A percentile compares a stretch with the other conserved stretches of the same genome.
Evolutionary conservation across 2,113 vertebrate species (phyloP).

Genomic region (Aspidoscelis tigris): DNA sequence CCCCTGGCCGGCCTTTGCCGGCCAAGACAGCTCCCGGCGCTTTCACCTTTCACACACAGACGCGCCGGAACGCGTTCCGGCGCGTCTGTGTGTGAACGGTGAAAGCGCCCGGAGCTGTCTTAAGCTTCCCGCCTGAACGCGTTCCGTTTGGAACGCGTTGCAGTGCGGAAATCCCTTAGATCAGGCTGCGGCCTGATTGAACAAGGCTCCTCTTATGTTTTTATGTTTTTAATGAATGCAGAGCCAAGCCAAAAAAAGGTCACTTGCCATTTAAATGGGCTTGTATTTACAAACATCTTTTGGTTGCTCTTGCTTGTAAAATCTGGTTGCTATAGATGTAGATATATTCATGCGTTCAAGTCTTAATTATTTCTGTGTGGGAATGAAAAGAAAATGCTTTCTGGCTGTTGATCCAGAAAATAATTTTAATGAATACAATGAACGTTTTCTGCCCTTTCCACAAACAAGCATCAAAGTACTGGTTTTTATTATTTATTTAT

Average conservation of each 20-base stretch:
- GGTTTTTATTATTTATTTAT: not conserved
- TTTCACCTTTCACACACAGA: no score
- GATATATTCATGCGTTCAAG: not conserved
- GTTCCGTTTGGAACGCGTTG: no score
- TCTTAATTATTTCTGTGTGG: not conserved
- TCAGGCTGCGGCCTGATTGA: no score
- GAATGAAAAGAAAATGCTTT: constrained; percentile 17
- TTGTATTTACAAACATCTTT: constrained; percentile 2
- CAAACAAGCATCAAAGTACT: not conserved
- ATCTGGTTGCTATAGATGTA: constrained; percentile 1
- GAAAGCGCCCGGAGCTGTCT: no score
- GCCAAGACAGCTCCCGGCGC: no score
- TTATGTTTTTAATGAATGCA: not conserved
- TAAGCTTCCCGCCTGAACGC: no score
- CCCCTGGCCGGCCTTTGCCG: no score
- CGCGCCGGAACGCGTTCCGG: no score
- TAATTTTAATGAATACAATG: not conserved
- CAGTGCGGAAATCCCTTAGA: no score
- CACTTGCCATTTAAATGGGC: not conserved
- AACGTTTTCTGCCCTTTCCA: not conserved
- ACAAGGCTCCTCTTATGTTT: no score
- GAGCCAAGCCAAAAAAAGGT: no score
- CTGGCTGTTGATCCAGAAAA: not conserved
- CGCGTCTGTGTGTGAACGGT: no score
- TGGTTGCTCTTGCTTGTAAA: not conserved